Percentiles rank a stretch among this genome's conserved stretches.
phyloP scores from a whole-genome alignment of 23 tunicate species.

The Trididemnum miniatum region DNA sequence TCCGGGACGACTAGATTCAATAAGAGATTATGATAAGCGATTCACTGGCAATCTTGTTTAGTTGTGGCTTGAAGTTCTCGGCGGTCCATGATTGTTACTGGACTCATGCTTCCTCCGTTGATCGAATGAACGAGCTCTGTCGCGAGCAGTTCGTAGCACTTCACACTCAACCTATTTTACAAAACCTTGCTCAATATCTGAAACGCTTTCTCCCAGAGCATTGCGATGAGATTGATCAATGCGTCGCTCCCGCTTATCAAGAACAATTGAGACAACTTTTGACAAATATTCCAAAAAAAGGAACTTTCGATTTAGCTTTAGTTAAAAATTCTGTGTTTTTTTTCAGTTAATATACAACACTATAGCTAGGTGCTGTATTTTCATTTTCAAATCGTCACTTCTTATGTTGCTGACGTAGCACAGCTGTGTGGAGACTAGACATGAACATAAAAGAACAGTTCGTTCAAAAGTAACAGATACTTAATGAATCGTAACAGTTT shows the following conservation, averaged over 20 bases:
- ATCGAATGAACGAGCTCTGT: constrained; percentile 67
- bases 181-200: constrained; percentile 62
- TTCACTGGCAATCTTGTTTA: no score
- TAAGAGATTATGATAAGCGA: no score
- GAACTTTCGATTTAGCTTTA: constrained; percentile 73
- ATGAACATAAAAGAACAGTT: no score
- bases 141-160: constrained; percentile 85
- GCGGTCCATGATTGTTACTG: constrained; percentile 97
- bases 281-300: constrained; percentile 70
- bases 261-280: constrained; percentile 34
- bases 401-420: no score
- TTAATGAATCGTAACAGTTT: no score
- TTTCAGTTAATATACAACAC: constrained; percentile 86
- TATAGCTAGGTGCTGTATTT: no score
- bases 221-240: neutral
- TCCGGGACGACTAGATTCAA: no score
- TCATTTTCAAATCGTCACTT: no score
- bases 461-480: no score
- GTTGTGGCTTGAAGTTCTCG: constrained; percentile 64
- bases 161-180: constrained; percentile 68
- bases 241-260: constrained; percentile 7
- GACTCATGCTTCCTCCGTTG: constrained; percentile 92
- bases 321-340: constrained; percentile 84
- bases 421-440: no score
- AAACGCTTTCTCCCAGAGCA: constrained; percentile 38